Percentiles rank a stretch among this genome's conserved stretches.
These are phyloP conservation scores for Geotrupes spiniger DNA, from an alignment of 2,888 invertebrate genomes.

Conservation along the genomic window DNA sequence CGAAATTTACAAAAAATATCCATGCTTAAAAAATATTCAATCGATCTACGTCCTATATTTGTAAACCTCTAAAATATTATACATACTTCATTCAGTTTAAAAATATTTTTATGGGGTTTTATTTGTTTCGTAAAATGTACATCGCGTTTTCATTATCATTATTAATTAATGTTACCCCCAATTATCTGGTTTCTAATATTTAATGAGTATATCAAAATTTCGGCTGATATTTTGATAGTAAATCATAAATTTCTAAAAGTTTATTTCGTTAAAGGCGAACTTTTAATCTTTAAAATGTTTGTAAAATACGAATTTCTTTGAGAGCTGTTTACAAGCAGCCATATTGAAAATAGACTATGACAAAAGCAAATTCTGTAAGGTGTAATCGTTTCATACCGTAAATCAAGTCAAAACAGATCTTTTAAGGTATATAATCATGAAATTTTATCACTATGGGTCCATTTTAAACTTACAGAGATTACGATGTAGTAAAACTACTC, in stretches of 20 bases:
- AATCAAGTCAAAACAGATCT: constrained; percentile 2
- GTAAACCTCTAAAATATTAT: constrained; percentile 19
- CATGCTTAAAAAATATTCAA: constrained; percentile 18
- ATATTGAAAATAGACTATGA: no score
- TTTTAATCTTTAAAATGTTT: not conserved
- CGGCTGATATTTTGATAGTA: constrained; percentile 1
- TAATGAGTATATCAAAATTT: not conserved
- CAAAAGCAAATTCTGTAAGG: not conserved
- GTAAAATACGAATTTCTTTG: no score
- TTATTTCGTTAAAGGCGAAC: not conserved
- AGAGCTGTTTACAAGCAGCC: no score
- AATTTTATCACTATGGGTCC: constrained; percentile 44
- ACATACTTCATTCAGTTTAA: constrained; percentile 19
- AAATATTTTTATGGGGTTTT: constrained; percentile 20
- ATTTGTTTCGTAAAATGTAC: constrained; percentile 16
- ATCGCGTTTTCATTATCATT: constrained; percentile 1
- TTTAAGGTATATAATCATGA: not conserved
- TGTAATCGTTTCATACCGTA: not conserved
- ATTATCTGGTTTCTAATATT: constrained; percentile 1
- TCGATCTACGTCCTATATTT: constrained; percentile 7
- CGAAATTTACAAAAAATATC: constrained; percentile 9
- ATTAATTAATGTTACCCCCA: not conserved
- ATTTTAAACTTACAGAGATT: constrained; percentile 47
- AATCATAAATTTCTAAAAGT: not conserved
- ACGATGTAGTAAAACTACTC: constrained; percentile 46